phyloP scores from a whole-genome alignment of 2,797 vertebrate genomes.

The Zenarchopterus dispar region DNA sequence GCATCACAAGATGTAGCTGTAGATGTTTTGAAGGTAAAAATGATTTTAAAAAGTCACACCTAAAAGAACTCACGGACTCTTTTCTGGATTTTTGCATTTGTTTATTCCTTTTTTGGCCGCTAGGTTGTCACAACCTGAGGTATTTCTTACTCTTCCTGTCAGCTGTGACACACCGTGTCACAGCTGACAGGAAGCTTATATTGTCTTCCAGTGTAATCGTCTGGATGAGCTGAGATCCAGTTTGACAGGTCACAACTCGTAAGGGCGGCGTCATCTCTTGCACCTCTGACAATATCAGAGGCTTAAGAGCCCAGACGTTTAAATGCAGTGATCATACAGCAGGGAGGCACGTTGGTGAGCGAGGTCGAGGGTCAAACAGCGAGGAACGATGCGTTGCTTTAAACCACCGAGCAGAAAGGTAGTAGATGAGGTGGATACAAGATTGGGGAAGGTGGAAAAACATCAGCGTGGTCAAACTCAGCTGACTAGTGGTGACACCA shows the following conservation, averaged over 20 bases:
- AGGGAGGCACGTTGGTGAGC: slow-evolving; percentile 3
- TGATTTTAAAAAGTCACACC: no score
- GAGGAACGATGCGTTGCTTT: slow-evolving; percentile 49
- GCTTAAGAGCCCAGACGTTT: neutral
- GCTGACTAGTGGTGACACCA: slow-evolving; percentile 14
- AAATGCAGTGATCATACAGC: slow-evolving; percentile 12
- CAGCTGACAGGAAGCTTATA: neutral
- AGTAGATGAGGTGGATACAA: slow-evolving; percentile 13
- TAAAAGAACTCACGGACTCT: no score
- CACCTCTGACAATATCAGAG: neutral
- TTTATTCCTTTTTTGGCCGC: no score
- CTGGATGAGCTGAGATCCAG: slow-evolving; percentile 42
- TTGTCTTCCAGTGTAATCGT: neutral
- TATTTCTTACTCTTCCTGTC: slow-evolving; percentile 5
- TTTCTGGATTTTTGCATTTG: no score
- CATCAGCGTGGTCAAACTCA: slow-evolving; percentile 14
- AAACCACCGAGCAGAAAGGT: slow-evolving; percentile 17
- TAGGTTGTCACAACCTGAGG: neutral
- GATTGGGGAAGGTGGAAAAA: slow-evolving; percentile 2
- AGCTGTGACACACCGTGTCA: neutral
- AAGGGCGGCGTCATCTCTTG: slow-evolving; percentile 5
- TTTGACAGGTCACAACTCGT: slow-evolving; percentile 29
- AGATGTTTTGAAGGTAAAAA: no score
- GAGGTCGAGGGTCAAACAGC: slow-evolving; percentile 4
- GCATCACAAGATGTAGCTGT: no score